phyloP scores from a whole-genome alignment of 2,113 vertebrate genomes.

The Cariama cristata region DNA sequence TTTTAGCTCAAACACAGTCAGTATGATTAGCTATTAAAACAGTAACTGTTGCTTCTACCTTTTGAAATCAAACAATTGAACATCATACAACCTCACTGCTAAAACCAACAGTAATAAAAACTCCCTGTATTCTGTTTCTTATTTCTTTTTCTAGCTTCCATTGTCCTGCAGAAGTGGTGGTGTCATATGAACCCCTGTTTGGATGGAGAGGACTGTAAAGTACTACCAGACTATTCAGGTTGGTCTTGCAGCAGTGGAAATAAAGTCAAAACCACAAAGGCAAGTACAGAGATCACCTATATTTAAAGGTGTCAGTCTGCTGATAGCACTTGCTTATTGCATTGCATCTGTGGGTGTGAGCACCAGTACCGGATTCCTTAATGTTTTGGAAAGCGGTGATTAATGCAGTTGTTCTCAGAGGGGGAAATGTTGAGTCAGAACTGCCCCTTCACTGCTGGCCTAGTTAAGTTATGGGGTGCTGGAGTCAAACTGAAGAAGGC shows the following conservation, averaged over 20 bases:
- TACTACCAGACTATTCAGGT: constrained; percentile 94
- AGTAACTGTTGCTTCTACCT: background rate
- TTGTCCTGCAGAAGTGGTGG: constrained; percentile 98
- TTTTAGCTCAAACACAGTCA: background rate
- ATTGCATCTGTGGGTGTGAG: background rate
- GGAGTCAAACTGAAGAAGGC: background rate
- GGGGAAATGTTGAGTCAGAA: background rate
- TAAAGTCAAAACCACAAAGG: constrained; percentile 99
- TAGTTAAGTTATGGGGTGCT: background rate
- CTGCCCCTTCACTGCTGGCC: background rate
- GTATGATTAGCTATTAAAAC: background rate
- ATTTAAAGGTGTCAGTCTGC: background rate
- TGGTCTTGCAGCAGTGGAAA: constrained; percentile 99
- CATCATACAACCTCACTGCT: background rate
- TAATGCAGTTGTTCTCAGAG: background rate
- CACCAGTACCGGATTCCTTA: background rate
- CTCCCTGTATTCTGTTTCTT: background rate
- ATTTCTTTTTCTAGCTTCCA: constrained; percentile 83
- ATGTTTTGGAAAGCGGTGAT: background rate
- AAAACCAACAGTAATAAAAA: background rate
- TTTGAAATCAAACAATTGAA: background rate
- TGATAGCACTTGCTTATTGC: background rate
- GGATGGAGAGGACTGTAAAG: constrained; percentile 96
- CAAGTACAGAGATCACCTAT: constrained; percentile 64
- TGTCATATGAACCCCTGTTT: constrained; percentile 97